Evolutionary conservation across 2,113 vertebrate genomes (phyloP), one percentile per base, ranked within the genome.

Genomic region (Mirza zaza): DNA sequence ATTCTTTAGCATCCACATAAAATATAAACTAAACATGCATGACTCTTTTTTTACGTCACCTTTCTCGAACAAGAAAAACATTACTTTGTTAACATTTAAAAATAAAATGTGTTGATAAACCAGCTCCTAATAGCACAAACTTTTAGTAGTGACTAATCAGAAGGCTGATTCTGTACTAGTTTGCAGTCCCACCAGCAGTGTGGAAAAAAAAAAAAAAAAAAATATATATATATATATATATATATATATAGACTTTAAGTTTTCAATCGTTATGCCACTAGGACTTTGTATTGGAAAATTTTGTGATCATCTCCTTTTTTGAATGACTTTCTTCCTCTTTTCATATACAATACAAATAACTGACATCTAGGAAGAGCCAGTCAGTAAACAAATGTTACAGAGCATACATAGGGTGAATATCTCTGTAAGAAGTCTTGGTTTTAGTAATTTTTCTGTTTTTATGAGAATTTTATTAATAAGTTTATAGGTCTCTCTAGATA

Each of bases 391-490:
- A 67, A 20, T 48, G 63, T 93, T 91, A 87, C 18, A 87, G 65
- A 95, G 59, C 15, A 25, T 84, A 6, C 4, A 7, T 36, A 8
- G 73, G 2, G 1, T 85, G 0, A 39, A 48, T 70, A 71, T 45
- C 9, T 81, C 3, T 52, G 29, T 57, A 55, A 86, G 55, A 95
- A 80, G 42, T 14, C 75, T 36, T 6, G 1, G 50, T 81, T 94
- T 94, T 48, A 82, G 8, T 59, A 75, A 86, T 36, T 76, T 85
- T 87, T 89, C n/a, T 76, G 8, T 68, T 89, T 92, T 67, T 61
- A 14, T 75, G 48, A 68, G 10, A 91, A 93, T 80, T 96, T 80
- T 91, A 42, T 88, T 32, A 88, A 25, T 79, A 92, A 76, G 8
- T 75, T 55, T 91, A 42, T 45, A 36, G 9, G 1, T 91, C 80